A percentile compares a stretch with the other conserved stretches of the same genome.
phyloP scores from a whole-genome alignment of 2,888 invertebrate genomes.

The Chrysolina americana region DNA sequence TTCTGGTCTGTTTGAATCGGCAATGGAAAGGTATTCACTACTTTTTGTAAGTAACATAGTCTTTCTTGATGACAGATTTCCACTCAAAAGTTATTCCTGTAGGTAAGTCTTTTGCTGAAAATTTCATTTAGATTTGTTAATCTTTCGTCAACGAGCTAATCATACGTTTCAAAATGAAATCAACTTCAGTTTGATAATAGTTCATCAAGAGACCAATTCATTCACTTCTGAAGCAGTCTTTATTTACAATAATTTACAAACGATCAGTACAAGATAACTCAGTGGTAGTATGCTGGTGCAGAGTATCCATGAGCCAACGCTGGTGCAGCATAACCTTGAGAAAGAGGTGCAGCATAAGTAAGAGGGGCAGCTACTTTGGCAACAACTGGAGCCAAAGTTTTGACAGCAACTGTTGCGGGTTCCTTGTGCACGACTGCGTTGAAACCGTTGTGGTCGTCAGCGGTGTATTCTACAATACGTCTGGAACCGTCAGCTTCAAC shows the following conservation, averaged over 20 bases:
- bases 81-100: too few relatives aligned
- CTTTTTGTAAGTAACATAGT: too few relatives aligned
- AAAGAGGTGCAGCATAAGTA: slow-evolving; percentile 40
- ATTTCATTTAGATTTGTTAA: too few relatives aligned
- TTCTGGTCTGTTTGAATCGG: too few relatives aligned
- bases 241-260: not conserved
- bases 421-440: slow-evolving; percentile 72
- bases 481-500: slow-evolving; percentile 72
- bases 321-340: slow-evolving; percentile 30
- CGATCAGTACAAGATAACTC: not conserved
- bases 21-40: too few relatives aligned
- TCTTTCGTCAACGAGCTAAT: too few relatives aligned
- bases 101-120: too few relatives aligned
- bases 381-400: slow-evolving; percentile 52
- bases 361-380: slow-evolving; percentile 51
- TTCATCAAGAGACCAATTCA: not conserved
- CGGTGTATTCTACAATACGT: slow-evolving; percentile 72
- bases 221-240: not conserved
- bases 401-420: slow-evolving; percentile 48
- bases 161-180: too few relatives aligned
- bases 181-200: too few relatives aligned
- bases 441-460: slow-evolving; percentile 72
- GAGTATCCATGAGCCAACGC: not conserved
- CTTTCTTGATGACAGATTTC: too few relatives aligned
- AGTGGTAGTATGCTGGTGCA: slow-evolving; percentile 27